phyloP scores from a whole-genome alignment of 2,113 vertebrate genomes.

The Strix uralensis region DNA sequence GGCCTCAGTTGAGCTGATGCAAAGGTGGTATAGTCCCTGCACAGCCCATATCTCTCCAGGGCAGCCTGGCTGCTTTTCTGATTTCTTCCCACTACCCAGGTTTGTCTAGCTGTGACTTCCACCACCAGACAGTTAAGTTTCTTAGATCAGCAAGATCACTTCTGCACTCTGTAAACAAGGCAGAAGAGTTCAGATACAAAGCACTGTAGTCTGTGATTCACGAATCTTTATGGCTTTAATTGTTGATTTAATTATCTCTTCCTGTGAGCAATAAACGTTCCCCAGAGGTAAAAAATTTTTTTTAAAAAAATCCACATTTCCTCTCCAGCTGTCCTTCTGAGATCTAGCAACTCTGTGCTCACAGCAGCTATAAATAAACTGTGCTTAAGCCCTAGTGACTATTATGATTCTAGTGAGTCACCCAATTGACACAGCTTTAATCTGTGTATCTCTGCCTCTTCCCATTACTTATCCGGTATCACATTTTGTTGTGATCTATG shows the following conservation, averaged over 20 bases:
- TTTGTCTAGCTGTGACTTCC: neutral
- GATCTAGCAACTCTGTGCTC: neutral
- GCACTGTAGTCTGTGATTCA: neutral
- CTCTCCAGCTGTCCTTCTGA: conserved; percentile 20
- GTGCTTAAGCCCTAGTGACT: neutral
- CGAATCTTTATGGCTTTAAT: neutral
- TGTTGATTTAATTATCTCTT: conserved; percentile 38
- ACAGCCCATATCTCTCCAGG: neutral
- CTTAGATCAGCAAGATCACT: neutral
- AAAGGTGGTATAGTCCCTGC: neutral
- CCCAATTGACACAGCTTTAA: neutral
- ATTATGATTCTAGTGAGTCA: neutral
- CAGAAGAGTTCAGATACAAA: neutral
- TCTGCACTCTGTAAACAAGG: neutral
- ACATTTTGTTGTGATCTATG: neutral
- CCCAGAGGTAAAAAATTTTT: neutral
- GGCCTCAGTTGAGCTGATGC: neutral
- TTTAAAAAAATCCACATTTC: neutral
- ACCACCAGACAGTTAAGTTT: neutral
- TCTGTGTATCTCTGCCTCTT: conserved; percentile 10
- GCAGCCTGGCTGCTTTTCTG: neutral
- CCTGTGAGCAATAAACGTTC: neutral
- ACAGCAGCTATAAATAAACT: conserved; percentile 20
- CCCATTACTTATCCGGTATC: neutral
- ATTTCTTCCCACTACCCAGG: neutral